These are phyloP conservation scores for Tinea semifulvella DNA, from an alignment of 2,888 invertebrate genomes.

Conservation along the genomic window DNA sequence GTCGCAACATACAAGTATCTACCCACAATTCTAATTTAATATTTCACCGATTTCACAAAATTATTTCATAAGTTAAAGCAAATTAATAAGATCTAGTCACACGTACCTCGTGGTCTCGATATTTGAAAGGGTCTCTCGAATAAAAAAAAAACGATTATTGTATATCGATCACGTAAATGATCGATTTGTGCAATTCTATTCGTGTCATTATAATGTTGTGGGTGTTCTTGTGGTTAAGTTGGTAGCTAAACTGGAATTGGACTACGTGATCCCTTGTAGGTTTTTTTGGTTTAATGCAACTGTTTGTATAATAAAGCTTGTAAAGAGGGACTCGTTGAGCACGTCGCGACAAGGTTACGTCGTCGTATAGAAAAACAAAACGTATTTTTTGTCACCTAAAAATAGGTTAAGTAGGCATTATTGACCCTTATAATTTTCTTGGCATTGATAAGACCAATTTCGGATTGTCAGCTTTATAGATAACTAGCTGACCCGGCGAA, in stretches of 20 bases:
- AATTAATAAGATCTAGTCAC: constrained; percentile 11
- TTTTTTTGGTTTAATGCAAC: constrained; percentile 1
- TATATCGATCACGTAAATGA: constrained; percentile 43
- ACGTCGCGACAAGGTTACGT: constrained; percentile 9
- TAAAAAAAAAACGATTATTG: constrained; percentile 13
- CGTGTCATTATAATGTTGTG: constrained; percentile 44
- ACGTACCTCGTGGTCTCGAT: constrained; percentile 2
- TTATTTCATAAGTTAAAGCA: constrained; percentile 42
- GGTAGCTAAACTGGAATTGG: constrained; percentile 9
- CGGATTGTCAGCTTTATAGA: constrained; percentile 1
- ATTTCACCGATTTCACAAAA: constrained; percentile 52
- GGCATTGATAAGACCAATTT: neutral
- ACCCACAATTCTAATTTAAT: constrained; percentile 43
- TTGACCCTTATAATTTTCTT: neutral
- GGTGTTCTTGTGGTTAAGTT: constrained; percentile 44
- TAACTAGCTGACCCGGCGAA: too few species aligned
- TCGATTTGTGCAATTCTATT: constrained; percentile 52
- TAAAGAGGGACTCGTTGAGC: neutral
- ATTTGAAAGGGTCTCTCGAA: constrained; percentile 11
- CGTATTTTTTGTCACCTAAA: neutral
- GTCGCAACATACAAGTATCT: neutral
- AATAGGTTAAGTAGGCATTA: neutral
- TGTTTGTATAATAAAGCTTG: neutral
- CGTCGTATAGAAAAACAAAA: constrained; percentile 7
- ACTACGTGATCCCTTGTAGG: constrained; percentile 21